A percentile compares a stretch with the other conserved stretches of the same genome.
Evolutionary conservation across 2,113 vertebrate genomes (phyloP).

Genomic region (Rhinolophus ferrumequinum): DNA sequence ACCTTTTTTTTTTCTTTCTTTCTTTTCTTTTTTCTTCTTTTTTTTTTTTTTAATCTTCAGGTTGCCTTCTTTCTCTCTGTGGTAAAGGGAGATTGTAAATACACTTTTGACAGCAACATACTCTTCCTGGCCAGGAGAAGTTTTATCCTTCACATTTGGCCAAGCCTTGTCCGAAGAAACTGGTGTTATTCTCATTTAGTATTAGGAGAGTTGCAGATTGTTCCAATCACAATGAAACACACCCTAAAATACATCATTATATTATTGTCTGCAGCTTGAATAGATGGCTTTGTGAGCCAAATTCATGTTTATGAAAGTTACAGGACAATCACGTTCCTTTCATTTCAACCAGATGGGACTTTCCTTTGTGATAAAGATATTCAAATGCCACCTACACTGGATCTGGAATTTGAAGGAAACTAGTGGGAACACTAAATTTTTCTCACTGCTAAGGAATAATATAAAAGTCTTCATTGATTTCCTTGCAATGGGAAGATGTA

Average conservation of each 20-base stretch:
- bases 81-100: background rate
- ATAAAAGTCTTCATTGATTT: background rate
- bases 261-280: background rate
- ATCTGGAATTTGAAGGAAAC: background rate
- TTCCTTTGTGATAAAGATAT: background rate
- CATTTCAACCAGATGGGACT: background rate
- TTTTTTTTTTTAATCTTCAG: background rate
- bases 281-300: background rate
- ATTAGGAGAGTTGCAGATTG: background rate
- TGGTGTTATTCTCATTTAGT: background rate
- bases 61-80: background rate
- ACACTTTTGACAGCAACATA: background rate
- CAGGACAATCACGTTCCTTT: background rate
- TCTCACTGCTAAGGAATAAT: background rate
- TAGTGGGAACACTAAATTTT: background rate
- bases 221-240: background rate
- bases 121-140: background rate
- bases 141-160: background rate
- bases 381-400: background rate
- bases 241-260: background rate
- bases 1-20: background rate
- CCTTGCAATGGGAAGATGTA: background rate
- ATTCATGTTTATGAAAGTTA: background rate
- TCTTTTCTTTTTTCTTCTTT: too few relatives aligned
- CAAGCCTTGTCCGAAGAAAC: background rate